A percentile compares a stretch with the other conserved stretches of the same genome.
These are phyloP conservation scores for Gnathonemus echidnorhynchus DNA, from an alignment of 2,113 vertebrate genomes.

Conservation along the genomic window DNA sequence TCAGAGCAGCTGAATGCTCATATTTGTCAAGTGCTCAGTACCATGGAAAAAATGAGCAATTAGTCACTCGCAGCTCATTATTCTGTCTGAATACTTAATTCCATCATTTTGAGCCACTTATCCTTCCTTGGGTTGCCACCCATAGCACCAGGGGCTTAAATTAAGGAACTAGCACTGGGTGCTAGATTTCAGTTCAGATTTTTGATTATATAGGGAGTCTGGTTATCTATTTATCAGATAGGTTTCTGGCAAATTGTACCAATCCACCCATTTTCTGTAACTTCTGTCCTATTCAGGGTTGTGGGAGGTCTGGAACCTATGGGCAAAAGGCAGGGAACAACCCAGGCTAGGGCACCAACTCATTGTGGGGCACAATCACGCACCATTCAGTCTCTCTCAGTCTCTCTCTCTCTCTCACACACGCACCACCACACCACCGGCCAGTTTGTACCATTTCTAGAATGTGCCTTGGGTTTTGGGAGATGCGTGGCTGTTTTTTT, in stretches of 20 bases:
- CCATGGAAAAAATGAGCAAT: neutral
- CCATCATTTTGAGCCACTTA: neutral
- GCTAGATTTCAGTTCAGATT: neutral
- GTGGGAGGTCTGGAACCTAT: too few relatives aligned
- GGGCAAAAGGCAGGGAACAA: too few relatives aligned
- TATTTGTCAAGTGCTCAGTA: neutral
- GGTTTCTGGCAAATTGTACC: neutral
- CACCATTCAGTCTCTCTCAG: too few relatives aligned
- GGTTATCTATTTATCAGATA: neutral
- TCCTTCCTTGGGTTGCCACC: neutral
- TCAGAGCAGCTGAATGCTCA: neutral
- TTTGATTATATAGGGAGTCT: neutral
- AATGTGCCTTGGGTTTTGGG: neutral
- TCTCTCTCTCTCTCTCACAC: too few relatives aligned
- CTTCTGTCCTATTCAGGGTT: too few relatives aligned
- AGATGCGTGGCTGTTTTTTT: neutral
- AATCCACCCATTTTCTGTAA: too few relatives aligned
- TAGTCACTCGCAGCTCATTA: neutral
- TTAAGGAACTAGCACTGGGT: neutral
- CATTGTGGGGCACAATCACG: too few relatives aligned
- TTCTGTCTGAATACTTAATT: neutral
- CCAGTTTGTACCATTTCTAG: neutral
- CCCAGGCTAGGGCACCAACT: too few relatives aligned
- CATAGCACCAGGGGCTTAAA: neutral
- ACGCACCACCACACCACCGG: neutral